phyloP scores from a whole-genome alignment of 2,797 vertebrate species.

The Anolis apletophallus region DNA sequence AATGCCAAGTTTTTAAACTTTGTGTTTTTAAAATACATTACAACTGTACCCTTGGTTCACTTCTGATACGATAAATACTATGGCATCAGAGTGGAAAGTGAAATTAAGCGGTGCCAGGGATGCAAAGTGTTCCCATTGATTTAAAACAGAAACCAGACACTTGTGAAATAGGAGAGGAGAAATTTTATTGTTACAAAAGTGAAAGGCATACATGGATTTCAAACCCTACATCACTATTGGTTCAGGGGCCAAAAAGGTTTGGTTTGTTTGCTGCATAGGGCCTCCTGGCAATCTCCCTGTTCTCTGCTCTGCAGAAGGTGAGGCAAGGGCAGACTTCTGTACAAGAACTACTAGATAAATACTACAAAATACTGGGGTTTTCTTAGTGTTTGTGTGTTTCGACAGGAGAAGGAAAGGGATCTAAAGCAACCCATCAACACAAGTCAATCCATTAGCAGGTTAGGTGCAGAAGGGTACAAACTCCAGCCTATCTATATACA shows the following conservation, averaged over 20 bases:
- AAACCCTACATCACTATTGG: constrained; percentile 21
- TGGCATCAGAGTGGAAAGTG: background rate
- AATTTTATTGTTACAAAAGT: constrained; percentile 72
- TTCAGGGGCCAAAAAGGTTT: background rate
- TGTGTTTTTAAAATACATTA: too few relatives aligned
- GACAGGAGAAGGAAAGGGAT: background rate
- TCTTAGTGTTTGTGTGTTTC: background rate
- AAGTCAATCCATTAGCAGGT: background rate
- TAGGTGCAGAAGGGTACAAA: background rate
- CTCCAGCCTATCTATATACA: background rate
- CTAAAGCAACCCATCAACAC: background rate
- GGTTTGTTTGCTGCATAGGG: background rate
- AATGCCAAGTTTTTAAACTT: too few relatives aligned
- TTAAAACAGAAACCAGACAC: constrained; percentile 1
- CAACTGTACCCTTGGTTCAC: too few relatives aligned
- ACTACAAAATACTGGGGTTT: constrained; percentile 17
- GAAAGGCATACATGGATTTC: constrained; percentile 51
- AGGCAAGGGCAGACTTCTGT: background rate
- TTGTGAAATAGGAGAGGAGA: constrained; percentile 53
- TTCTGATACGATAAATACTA: too few relatives aligned
- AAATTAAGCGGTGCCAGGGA: background rate
- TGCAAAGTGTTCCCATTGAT: background rate
- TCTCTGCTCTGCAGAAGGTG: background rate
- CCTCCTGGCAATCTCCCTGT: background rate
- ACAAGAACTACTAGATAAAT: background rate